phyloP scores from a whole-genome alignment of 2,888 invertebrate genomes.

The Meta bourneti region DNA sequence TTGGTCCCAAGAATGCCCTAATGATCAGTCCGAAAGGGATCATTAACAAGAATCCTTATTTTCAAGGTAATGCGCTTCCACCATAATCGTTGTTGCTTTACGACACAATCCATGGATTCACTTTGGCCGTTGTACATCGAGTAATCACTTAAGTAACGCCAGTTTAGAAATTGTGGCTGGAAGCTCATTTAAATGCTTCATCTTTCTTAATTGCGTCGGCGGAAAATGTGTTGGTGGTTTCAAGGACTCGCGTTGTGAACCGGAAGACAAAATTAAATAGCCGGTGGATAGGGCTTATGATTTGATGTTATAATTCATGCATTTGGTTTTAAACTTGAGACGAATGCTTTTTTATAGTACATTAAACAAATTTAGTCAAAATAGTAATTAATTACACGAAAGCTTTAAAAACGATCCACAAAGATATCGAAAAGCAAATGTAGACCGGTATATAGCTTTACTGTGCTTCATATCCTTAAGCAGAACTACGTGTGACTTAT shows the following conservation, averaged over 20 bases:
- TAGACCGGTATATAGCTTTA: no score
- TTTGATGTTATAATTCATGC: no score
- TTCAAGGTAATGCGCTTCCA: slow-evolving; percentile 80
- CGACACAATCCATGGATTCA: background rate
- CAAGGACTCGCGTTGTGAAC: background rate
- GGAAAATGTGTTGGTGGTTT: background rate
- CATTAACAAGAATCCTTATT: slow-evolving; percentile 86
- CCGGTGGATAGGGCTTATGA: no score
- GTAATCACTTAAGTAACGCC: slow-evolving; percentile 16
- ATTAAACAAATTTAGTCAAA: no score
- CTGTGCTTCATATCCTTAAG: no score
- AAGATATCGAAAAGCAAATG: no score
- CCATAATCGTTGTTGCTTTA: background rate
- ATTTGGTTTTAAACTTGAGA: no score
- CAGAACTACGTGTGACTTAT: no score
- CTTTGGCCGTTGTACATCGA: background rate
- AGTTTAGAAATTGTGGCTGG: background rate
- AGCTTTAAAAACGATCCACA: no score
- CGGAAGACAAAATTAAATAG: no score
- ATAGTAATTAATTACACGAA: no score
- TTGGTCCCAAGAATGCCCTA: slow-evolving; percentile 87
- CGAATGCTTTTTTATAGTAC: no score
- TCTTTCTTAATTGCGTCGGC: background rate
- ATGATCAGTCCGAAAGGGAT: slow-evolving; percentile 84
- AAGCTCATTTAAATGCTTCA: background rate